phyloP scores from a whole-genome alignment of 2,888 invertebrate genomes.

The Hedya salicella region DNA sequence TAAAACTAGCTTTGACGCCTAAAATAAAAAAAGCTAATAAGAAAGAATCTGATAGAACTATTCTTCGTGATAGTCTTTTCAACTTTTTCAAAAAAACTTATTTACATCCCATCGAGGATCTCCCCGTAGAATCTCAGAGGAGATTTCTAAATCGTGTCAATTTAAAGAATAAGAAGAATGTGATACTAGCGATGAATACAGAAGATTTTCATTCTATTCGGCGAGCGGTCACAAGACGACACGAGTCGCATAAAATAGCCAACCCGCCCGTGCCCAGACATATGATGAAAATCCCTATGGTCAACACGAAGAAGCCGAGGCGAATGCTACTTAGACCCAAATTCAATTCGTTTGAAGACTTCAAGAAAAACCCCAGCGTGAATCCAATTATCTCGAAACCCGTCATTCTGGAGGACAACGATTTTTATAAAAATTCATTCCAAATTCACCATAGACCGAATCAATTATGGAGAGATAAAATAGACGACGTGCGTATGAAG shows the following conservation, averaged over 20 bases:
- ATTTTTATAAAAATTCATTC: slow-evolving; percentile 52
- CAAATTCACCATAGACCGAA: slow-evolving; percentile 47
- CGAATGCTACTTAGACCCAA: slow-evolving; percentile 54
- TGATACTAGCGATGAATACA: slow-evolving; percentile 55
- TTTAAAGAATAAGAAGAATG: slow-evolving; percentile 51
- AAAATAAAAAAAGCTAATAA: slow-evolving; percentile 27
- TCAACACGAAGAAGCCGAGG: slow-evolving; percentile 45
- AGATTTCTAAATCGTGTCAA: slow-evolving; percentile 55
- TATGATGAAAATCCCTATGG: slow-evolving; percentile 22
- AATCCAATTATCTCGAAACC: slow-evolving; percentile 51
- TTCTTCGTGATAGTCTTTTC: slow-evolving; percentile 50
- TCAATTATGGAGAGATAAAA: slow-evolving; percentile 54
- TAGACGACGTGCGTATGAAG: slow-evolving; percentile 41
- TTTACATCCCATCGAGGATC: slow-evolving; percentile 54
- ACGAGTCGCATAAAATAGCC: slow-evolving; percentile 35
- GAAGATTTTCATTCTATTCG: slow-evolving; percentile 58
- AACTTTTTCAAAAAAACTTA: slow-evolving; percentile 52
- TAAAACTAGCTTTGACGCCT: neutral
- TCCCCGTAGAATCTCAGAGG: slow-evolving; percentile 48
- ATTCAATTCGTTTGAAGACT: slow-evolving; percentile 51
- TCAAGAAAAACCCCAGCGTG: slow-evolving; percentile 21
- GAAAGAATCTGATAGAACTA: slow-evolving; percentile 14
- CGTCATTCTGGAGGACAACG: slow-evolving; percentile 49
- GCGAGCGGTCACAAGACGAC: slow-evolving; percentile 48
- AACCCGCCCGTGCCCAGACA: slow-evolving; percentile 20